Base-by-base conservation (phyloP, 2,113 vertebrate species). In the Danio rerio region DNA sequence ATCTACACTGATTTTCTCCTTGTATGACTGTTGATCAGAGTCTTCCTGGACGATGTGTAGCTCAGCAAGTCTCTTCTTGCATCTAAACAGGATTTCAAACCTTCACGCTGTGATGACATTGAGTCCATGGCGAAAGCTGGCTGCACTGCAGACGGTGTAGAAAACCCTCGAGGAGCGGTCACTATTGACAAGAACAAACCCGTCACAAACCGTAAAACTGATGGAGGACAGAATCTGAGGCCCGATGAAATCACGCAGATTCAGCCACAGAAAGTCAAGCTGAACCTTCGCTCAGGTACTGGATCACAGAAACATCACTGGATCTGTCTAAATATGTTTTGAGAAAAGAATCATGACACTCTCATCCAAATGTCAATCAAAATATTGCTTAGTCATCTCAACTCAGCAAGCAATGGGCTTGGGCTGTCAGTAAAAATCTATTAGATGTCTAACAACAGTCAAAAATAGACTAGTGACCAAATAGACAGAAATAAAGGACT, bases 191-290 rank as follows among this genome's bases (percentile, higher is more conserved):
- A 92, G 87, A 80, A 99, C 77, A 95, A 92, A 84, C 86, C 93
- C 2, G 95, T 98, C 65, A 99, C 98, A 0, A 95, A 96, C 84
- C 95, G 96, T 79, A 95, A 92, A 78, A 95, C 93, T 87, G 94
- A 94, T 1, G 87, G 81, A 16, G 85, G 91, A 0, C 94, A 93
- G 84, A 96, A 95, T 40, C 92, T 96, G 68, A 93, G 87, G 40
- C 94, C 94, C 0, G 94, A 96, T 76, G 93, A 97, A 63, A 98
- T 99, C 86, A 98, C 96, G 0, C 98, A 99, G 91, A 96, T 99
- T 84, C 96, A 97, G 80, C 98, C 98, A 1, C 98, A 99, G 89
- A 97, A 98, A 83, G 79, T 99, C 72, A 89, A 89, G 1, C 86
- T 99, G 77, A 92, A 91, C 0, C 92, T 99, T 10, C 88, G 98